Evolutionary conservation across 2,113 vertebrate species (phyloP), one percentile per base, ranked within the genome.

Genomic region (Cyprinodon variegatus): DNA sequence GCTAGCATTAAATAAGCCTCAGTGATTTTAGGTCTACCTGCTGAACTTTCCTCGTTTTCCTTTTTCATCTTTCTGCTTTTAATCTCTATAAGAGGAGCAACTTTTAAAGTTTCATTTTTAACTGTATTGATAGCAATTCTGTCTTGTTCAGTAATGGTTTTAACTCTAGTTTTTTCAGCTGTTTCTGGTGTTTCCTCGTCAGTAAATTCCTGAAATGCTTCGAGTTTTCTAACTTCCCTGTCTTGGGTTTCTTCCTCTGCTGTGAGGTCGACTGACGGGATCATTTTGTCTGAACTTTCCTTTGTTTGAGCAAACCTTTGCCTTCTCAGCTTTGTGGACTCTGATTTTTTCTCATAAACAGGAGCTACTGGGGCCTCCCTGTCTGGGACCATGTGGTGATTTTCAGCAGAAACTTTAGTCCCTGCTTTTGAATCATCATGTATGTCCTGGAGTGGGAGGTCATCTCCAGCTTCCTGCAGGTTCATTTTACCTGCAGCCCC

Each of bases 81-180:
- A 0, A 1, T 6, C 1, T 46, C 29, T 81, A 73, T 69, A 1
- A 72, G 36, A 17, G 29, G 13, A 45, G 12, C 29, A n/a, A 75
- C 59, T 61, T 70, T 78, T 9, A 48, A 60, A 4, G 39, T 79
- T 71, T 65, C 20, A 72, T 72, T 53, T 77, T 57, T 65, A 65
- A 78, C 40, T 29, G 14, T 22, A 11, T 17, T 74, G 1, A 36
- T 0, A 1, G 41, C 74, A 1, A n/a, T 0, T 8, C 75, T 37
- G 8, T 73, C 61, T 37, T 22, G 22, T 57, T 53, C 17, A 53
- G 17, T 57, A 53, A 53, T 13, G n/a, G 17, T n/a, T n/a, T 57
- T 15, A 57, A 20, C 20, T 57, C 17, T 57, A 57, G 17, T 3
- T n/a, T 57, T 20, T 38, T 73, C 61, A 36, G 38, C 9, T 22